Evolutionary conservation across 2,888 invertebrate species (phyloP), one percentile per base, ranked within the genome.

Genomic region (Zygaena filipendulae): DNA sequence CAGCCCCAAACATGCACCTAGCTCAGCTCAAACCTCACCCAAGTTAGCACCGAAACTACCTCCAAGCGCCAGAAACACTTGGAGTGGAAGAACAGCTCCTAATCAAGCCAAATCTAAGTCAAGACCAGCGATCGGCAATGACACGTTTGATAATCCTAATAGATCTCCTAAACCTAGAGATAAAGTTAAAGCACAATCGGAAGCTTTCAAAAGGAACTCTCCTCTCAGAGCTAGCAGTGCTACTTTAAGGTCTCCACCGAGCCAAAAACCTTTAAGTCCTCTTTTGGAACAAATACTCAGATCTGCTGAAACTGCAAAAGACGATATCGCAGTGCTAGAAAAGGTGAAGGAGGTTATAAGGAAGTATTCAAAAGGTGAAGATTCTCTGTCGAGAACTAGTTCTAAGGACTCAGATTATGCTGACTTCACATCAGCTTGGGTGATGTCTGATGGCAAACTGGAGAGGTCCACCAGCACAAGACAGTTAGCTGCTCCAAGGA

Each of bases 371-470:
- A 72, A 69, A 47, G 68, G 72, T 25, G 75, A 77, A 7, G 77
- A 77, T 32, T 68, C 72, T 7, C 46, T 79, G 40, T 75, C 75
- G 2, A 56, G 82, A 30, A 70, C 82, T 21, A 72, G 82, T 33
- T 82, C 72, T 3, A 82, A 83, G 23, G 72, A 82, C 31, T 83
- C 84, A 2, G 83, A 86, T 27, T 86, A 84, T 25, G 84, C 87
- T 39, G 87, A 88, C 40, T 84, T 87, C 53, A 87, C 88, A 4
- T 83, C 86, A 13, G 86, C 87, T 7, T 87, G 88, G 88, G 86
- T 88, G 14, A 86, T 87, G 67, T 86, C 86, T 39, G 87, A 87
- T 55, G 87, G 87, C 0, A 85, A 85, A 39, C 58, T 87, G 25
- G 85, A 84, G 40, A 63, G 84, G 27, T 84, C 84, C 9, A 82